Evolutionary conservation across 2,113 vertebrate genomes (phyloP).

Genomic region (Dermatemys mawii): DNA sequence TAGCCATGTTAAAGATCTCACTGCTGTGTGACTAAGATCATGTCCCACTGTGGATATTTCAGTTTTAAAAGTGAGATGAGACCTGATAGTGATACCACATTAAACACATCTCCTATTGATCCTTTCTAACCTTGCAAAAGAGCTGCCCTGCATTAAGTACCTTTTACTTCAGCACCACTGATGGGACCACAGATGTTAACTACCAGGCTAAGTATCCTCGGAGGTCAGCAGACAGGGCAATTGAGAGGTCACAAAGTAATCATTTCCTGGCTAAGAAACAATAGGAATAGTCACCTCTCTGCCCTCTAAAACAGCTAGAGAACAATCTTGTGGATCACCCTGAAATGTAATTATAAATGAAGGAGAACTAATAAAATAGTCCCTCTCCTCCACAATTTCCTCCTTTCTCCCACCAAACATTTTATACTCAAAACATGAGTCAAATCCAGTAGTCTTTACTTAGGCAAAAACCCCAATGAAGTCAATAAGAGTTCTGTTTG

Average conservation of each 20-base stretch:
- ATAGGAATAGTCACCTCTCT: constrained; percentile 28
- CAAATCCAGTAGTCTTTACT: neutral
- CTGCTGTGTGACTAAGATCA: constrained; percentile 55
- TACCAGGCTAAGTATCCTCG: constrained; percentile 73
- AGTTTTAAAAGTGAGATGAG: constrained; percentile 76
- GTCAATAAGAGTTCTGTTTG: neutral
- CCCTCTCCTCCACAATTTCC: neutral
- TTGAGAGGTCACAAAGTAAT: constrained; percentile 65
- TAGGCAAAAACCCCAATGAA: neutral
- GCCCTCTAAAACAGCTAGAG: constrained; percentile 38
- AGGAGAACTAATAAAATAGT: constrained; percentile 28
- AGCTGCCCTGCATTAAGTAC: constrained; percentile 78
- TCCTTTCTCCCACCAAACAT: rapidly evolving
- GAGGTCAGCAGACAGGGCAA: constrained; percentile 75
- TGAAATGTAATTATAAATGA: constrained; percentile 5
- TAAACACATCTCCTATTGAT: constrained; percentile 86
- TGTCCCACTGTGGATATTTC: constrained; percentile 74
- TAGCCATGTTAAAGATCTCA: constrained; percentile 54
- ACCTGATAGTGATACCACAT: constrained; percentile 80
- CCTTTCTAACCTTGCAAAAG: constrained; percentile 82
- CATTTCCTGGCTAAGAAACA: constrained; percentile 58
- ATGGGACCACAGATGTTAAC: constrained; percentile 80
- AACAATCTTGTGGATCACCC: neutral
- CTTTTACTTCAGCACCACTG: constrained; percentile 75
- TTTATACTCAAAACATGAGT: neutral